Base-by-base conservation (phyloP, 1,140 invertebrate species). In the fruit fly (Drosophila melanogaster) region DNA sequence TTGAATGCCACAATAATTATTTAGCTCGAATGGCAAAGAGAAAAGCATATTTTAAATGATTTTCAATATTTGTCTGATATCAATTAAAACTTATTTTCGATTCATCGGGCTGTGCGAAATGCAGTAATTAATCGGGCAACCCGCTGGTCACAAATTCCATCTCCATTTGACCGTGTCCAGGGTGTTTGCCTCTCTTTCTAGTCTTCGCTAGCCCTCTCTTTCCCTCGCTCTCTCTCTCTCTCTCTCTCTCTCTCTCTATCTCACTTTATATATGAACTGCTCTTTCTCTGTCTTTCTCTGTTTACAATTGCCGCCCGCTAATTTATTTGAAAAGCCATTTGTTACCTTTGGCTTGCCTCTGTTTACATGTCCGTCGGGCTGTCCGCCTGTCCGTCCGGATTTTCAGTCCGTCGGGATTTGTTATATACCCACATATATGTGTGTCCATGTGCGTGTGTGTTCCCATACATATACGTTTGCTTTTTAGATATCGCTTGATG, bases 251-350 rank as follows among this genome's bases (percentile, higher is more conserved):
- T 15, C 35, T 1, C 41, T 24, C 11, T 44, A 14, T 22, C 10
- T 26, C 44, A 40, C 10, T 35, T 1, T 53, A 6, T 35, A 17
- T 26, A 10, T 47, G 17, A 24, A 38, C 22, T 44, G 50, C 49
- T 41, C 24, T 60, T 43, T 65, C 35, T 65, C 41, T 40, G 37
- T 33, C 47, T 77, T 24, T 70, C 78, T 81, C 65, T 86, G 83
- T 87, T 87, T 86, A 87, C 71, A 83, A 72, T 79, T 64, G 77
- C 66, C 58, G 79, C 60, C 62, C 79, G 79, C 79, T 87, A 79
- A 87, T 87, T 87, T 87, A 87, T 87, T 87, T 87, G 83, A 87
- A 87, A 87, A 87, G 79, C 79, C 84, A 87, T 87, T 87, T 87
- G 83, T 87, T 87, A 87, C 83, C 83, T 87, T 87, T 87, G 74